Conservation (phyloP, 2,797 vertebrate genomes). For the Parauchenoglanis punctatus region DNA sequence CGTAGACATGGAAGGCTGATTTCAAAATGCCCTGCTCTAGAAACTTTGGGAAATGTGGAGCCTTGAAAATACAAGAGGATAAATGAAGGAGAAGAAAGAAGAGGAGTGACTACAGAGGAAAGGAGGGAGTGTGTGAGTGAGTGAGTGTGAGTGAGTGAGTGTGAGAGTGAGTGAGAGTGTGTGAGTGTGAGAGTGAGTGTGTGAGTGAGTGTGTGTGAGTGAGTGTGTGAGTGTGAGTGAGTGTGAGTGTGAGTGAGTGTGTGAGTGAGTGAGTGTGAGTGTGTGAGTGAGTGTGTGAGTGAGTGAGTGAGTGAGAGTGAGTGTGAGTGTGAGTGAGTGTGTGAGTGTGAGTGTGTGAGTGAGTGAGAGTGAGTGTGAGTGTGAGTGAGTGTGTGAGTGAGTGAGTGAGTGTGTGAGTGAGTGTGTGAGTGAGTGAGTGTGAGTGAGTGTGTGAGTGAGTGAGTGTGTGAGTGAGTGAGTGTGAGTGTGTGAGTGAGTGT, state of each 20-base stretch:
- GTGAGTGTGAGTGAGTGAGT: slow-evolving; percentile 13
- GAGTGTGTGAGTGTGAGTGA: background rate
- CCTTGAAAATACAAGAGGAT: slow-evolving; percentile 24
- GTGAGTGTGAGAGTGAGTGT: background rate
- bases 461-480: too few relatives aligned
- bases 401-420: too few relatives aligned
- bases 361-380: too few relatives aligned
- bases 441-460: too few relatives aligned
- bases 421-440: too few relatives aligned
- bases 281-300: too few relatives aligned
- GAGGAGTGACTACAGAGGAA: slow-evolving; percentile 32
- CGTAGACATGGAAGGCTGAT: slow-evolving; percentile 19
- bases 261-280: background rate
- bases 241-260: background rate
- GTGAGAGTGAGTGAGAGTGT: background rate
- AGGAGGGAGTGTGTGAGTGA: background rate
- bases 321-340: too few relatives aligned
- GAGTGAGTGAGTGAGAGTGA: too few relatives aligned
- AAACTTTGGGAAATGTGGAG: slow-evolving; percentile 5
- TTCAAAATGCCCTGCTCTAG: slow-evolving; percentile 33
- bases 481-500: too few relatives aligned
- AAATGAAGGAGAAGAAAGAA: slow-evolving; percentile 16
- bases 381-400: too few relatives aligned
- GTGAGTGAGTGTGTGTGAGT: too few relatives aligned
- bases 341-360: background rate